These are phyloP conservation scores for Catagonus wagneri DNA, from an alignment of 2,113 vertebrate genomes.

Conservation along the genomic window DNA sequence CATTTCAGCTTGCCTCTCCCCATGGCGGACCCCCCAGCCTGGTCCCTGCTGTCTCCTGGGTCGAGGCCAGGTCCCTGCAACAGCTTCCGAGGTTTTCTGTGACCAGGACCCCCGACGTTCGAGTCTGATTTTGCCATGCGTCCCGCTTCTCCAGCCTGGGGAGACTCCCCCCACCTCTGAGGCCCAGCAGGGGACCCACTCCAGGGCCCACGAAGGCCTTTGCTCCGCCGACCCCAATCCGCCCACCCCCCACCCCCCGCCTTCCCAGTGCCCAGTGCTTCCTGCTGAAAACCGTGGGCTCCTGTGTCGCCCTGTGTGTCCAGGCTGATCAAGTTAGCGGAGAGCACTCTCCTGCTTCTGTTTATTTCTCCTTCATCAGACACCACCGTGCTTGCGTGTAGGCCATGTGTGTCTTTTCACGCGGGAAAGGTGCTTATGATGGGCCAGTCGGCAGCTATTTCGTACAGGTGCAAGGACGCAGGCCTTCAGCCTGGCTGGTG, in stretches of 20 bases:
- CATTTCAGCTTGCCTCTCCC: fast-evolving
- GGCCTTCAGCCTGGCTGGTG: fast-evolving
- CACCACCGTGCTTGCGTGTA: fast-evolving
- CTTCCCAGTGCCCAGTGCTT: neutral
- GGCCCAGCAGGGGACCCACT: neutral
- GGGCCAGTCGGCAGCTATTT: neutral
- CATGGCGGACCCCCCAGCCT: fast-evolving
- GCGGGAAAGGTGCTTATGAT: neutral
- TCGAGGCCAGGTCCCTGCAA: fast-evolving
- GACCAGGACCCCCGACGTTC: neutral
- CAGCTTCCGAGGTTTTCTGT: fast-evolving
- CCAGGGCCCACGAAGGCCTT: fast-evolving
- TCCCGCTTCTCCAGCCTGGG: neutral
- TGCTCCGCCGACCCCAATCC: neutral
- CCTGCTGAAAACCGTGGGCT: too few relatives aligned
- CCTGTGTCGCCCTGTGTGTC: too few relatives aligned
- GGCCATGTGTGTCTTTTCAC: fast-evolving
- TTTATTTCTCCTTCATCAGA: neutral
- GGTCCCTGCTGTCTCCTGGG: fast-evolving
- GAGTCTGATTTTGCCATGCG: fast-evolving
- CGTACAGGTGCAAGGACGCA: fast-evolving
- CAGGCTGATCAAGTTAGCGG: neutral
- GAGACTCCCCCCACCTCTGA: neutral
- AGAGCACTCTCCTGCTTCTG: fast-evolving
- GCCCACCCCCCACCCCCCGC: fast-evolving